These are phyloP conservation scores for Thomomys bottae DNA, from an alignment of 2,113 vertebrate genomes.

Conservation along the genomic window DNA sequence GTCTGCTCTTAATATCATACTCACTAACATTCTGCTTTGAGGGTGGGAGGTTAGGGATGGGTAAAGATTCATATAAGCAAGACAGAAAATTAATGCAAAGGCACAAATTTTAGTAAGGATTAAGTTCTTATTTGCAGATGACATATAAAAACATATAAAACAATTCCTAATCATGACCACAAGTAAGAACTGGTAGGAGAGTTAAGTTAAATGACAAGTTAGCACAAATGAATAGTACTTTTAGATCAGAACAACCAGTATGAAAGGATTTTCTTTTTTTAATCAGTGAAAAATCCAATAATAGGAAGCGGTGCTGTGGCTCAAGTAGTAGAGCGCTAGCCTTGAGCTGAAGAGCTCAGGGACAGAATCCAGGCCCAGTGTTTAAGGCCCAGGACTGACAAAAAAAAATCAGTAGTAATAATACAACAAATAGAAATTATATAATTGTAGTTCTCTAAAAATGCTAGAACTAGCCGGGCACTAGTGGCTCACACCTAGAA, in stretches of 20 bases:
- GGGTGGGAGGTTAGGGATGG: too few relatives aligned
- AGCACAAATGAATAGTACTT: background rate
- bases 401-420: constrained; percentile 29
- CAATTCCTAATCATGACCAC: background rate
- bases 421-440: background rate
- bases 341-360: too few relatives aligned
- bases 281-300: too few relatives aligned
- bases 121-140: constrained; percentile 26
- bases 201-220: background rate
- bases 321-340: too few relatives aligned
- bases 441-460: background rate
- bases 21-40: background rate
- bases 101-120: background rate
- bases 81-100: constrained; percentile 9
- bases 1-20: constrained; percentile 36
- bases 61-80: constrained; percentile 8
- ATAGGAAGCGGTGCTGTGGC: too few relatives aligned
- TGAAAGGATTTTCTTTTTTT: too few relatives aligned
- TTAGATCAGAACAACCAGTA: background rate
- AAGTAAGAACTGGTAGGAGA: background rate
- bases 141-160: constrained; percentile 12
- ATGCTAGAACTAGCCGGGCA: background rate
- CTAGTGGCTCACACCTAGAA: too few relatives aligned
- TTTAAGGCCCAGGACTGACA: too few relatives aligned
- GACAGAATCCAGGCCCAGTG: too few relatives aligned